These are phyloP conservation scores for Athene cunicularia DNA, from an alignment of 2,113 vertebrate genomes.

Conservation along the genomic window DNA sequence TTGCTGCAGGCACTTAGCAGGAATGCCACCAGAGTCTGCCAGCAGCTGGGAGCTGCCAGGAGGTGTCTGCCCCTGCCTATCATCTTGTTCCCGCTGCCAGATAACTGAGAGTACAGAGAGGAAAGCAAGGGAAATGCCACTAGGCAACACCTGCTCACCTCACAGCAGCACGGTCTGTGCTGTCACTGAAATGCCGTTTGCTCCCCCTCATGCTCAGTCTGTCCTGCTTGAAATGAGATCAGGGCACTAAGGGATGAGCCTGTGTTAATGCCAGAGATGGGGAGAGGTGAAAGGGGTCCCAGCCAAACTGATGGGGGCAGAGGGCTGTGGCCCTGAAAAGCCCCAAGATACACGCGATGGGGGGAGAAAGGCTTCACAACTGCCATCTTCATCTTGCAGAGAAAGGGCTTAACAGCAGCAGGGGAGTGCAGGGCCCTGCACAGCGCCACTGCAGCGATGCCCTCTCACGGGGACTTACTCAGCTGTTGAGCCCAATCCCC, in stretches of 20 bases:
- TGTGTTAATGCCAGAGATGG: too few relatives aligned
- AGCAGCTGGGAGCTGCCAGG: background rate
- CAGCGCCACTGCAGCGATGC: background rate
- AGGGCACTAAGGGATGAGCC: background rate
- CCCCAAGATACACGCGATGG: fast-evolving
- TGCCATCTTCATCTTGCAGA: background rate
- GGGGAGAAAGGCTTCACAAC: background rate
- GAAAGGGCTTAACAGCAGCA: background rate
- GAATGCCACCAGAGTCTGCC: background rate
- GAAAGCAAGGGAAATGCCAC: background rate
- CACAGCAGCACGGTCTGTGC: fast-evolving
- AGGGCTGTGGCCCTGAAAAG: background rate
- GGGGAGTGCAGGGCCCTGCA: background rate
- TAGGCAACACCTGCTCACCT: background rate
- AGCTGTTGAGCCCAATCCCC: background rate
- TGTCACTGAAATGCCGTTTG: background rate
- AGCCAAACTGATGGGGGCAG: background rate
- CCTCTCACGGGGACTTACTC: conserved; percentile 15
- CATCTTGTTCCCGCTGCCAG: background rate
- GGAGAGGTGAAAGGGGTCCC: background rate
- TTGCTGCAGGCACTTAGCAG: background rate
- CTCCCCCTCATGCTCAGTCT: background rate
- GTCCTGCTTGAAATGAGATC: background rate
- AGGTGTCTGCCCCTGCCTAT: background rate
- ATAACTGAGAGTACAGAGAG: background rate